Percentiles rank a stretch among this genome's conserved stretches.
Evolutionary conservation across 2,113 vertebrate genomes (phyloP).

Genomic region (Dinomys branickii): DNA sequence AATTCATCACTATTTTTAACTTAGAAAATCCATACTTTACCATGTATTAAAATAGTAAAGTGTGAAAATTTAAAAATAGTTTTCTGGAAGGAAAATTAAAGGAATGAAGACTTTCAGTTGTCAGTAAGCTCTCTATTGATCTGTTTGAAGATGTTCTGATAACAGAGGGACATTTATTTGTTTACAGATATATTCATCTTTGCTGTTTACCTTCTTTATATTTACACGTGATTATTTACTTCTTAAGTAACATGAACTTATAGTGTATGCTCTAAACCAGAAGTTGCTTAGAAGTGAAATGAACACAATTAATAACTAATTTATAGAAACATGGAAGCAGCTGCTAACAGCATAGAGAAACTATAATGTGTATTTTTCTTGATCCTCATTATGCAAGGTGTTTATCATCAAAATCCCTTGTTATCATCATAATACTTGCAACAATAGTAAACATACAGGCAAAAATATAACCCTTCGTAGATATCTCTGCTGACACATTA

Average conservation of each 20-base stretch:
- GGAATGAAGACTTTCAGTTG: neutral
- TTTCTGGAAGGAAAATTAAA: neutral
- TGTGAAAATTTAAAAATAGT: slow-evolving; percentile 1
- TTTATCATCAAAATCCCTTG: neutral
- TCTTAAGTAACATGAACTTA: neutral
- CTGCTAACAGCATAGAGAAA: neutral
- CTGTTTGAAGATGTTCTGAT: neutral
- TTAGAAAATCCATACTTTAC: neutral
- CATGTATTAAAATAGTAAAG: neutral
- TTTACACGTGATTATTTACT: neutral
- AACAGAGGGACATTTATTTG: neutral
- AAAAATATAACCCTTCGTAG: neutral
- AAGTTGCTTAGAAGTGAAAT: neutral
- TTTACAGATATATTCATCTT: neutral
- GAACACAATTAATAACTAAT: neutral
- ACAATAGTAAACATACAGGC: neutral
- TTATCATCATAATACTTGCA: neutral
- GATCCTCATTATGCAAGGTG: neutral
- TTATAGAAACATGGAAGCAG: neutral
- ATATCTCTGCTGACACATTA: neutral
- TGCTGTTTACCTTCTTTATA: neutral
- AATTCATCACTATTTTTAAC: neutral
- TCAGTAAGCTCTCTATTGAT: neutral
- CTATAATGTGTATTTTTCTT: neutral
- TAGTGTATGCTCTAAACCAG: neutral